Base-by-base conservation (phyloP, 2,888 invertebrate species). In the Cosmia trapezina region DNA sequence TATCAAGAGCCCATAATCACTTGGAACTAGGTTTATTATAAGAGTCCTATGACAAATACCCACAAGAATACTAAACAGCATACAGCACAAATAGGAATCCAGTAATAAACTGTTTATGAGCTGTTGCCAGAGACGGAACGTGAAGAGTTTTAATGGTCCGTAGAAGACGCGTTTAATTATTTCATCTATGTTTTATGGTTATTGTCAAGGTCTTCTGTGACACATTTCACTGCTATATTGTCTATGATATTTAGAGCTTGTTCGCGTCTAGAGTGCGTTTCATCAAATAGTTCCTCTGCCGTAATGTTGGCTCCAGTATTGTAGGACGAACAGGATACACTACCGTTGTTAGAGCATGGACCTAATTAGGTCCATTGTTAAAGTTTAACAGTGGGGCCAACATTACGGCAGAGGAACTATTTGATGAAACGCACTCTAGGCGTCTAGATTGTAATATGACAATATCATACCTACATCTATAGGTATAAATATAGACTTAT, bases 31-130 rank as follows among this genome's bases (percentile, higher is more conserved):
- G 6, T n/a, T 43, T 17, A 4, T 43, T 17, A 4, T 57, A 22
- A 11, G 4, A n/a, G 0, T 53, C 0, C 1, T n/a, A 45, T 33
- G 47, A 64, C 11, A 63, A 33, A 49, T 43, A 9, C 19, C 22
- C 37, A 45, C 33, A 12, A n/a, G 45, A 28, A 54, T 62, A 72
- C 12, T 45, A 37, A 63, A 28, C 45, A n/a, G 37, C 2, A 41
- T 19, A n/a, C 28, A 1, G 4, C 12, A 45, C 12, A 14, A 45
- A 66, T 66, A 73, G 22, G 17, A 43, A 49, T 57, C 1, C 6
- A 51, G 53, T 43, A 62, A 73, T 80, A 66, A 65, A 62, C 9
- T 0, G 28, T 66, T 73, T 66, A 77, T 53, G 73, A 53, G 33
- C 47, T 22, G n/a, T 78, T 61, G 51, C 37, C 19, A 45, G 1